phyloP scores from a whole-genome alignment of 2,797 vertebrate genomes.

The Pogonophryne albipinna region DNA sequence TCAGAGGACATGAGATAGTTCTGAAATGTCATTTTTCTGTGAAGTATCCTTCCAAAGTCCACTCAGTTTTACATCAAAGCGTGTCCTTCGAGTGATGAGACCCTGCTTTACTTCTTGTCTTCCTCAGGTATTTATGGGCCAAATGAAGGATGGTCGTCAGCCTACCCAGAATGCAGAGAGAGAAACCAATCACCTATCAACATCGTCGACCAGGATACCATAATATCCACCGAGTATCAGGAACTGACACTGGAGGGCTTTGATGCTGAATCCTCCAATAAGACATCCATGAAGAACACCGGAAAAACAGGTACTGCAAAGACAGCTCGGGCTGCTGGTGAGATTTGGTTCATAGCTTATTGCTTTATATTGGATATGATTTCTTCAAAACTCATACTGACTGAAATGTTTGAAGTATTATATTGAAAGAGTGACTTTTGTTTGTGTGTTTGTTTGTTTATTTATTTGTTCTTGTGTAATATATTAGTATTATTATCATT shows the following conservation, averaged over 20 bases:
- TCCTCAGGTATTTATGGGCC: slow-evolving; percentile 91
- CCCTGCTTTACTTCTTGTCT: slow-evolving; percentile 25
- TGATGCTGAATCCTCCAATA: slow-evolving; percentile 93
- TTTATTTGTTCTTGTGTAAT: too few relatives aligned
- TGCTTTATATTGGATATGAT: not conserved
- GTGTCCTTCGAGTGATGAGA: slow-evolving; percentile 8
- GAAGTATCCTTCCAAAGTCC: slow-evolving; percentile 17
- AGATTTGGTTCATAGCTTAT: not conserved
- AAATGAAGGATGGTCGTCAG: slow-evolving; percentile 91
- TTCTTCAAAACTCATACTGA: not conserved
- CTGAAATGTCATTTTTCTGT: slow-evolving; percentile 40
- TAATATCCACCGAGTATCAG: slow-evolving; percentile 90
- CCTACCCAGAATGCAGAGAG: slow-evolving; percentile 90
- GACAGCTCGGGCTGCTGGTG: not conserved
- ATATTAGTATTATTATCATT: too few relatives aligned
- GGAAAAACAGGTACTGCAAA: slow-evolving; percentile 92
- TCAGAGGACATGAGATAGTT: slow-evolving; percentile 30
- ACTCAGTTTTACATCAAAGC: not conserved
- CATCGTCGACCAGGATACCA: slow-evolving; percentile 90
- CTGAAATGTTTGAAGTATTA: not conserved
- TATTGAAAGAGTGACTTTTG: not conserved
- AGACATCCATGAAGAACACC: slow-evolving; percentile 98
- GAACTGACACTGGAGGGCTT: slow-evolving; percentile 93
- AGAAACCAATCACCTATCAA: slow-evolving; percentile 95
- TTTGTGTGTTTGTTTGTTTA: too few relatives aligned